phyloP scores from a whole-genome alignment of 2,888 invertebrate species.

The Rhingia rostrata region DNA sequence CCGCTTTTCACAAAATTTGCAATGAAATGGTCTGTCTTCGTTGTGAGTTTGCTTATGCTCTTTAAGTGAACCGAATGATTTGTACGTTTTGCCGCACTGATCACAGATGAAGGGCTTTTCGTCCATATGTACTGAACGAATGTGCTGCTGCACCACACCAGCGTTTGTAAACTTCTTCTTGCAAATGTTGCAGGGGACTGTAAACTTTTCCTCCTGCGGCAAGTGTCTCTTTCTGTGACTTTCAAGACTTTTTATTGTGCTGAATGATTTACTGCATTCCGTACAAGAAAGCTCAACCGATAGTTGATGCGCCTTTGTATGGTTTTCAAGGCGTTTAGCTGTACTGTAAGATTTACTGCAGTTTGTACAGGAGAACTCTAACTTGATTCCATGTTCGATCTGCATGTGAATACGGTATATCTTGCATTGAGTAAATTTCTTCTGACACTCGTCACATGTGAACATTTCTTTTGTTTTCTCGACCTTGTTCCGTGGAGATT shows the following conservation, averaged over 20 bases:
- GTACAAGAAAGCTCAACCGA: slow-evolving; percentile 70
- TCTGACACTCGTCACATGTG: slow-evolving; percentile 35
- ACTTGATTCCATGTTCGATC: slow-evolving; percentile 69
- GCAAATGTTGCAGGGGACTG: slow-evolving; percentile 78
- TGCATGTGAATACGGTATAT: slow-evolving; percentile 76
- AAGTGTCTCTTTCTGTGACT: slow-evolving; percentile 75
- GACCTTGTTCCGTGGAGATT: too few species aligned
- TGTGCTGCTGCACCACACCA: slow-evolving; percentile 77
- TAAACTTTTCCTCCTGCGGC: slow-evolving; percentile 76
- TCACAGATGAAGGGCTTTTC: slow-evolving; percentile 83
- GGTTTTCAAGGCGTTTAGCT: slow-evolving; percentile 73
- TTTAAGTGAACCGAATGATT: slow-evolving; percentile 83
- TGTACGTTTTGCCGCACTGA: slow-evolving; percentile 83
- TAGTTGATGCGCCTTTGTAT: slow-evolving; percentile 76
- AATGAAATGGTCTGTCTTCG: slow-evolving; percentile 83
- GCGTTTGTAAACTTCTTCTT: slow-evolving; percentile 78
- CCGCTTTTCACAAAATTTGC: slow-evolving; percentile 80
- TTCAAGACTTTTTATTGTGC: slow-evolving; percentile 71
- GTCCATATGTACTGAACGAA: slow-evolving; percentile 80
- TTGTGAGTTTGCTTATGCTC: slow-evolving; percentile 84
- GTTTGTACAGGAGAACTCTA: slow-evolving; percentile 70
- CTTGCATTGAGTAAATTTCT: slow-evolving; percentile 54
- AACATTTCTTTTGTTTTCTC: neutral
- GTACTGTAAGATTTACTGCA: slow-evolving; percentile 75
- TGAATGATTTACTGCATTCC: slow-evolving; percentile 75